phyloP scores from a whole-genome alignment of 2,888 invertebrate species.

The Ephialtes manifestator region DNA sequence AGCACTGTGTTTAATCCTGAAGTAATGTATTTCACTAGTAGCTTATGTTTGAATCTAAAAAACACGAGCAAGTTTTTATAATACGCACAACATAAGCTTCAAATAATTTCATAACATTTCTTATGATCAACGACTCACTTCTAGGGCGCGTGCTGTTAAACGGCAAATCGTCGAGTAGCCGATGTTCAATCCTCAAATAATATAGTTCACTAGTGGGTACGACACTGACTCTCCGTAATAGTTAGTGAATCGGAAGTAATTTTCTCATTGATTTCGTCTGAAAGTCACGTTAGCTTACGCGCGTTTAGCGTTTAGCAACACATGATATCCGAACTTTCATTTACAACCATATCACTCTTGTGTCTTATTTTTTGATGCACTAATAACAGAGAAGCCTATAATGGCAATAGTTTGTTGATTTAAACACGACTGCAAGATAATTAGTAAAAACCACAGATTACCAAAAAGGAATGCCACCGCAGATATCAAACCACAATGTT shows the following conservation, averaged over 20 bases:
- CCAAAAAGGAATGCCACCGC: background rate
- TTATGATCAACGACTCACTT: constrained; percentile 72
- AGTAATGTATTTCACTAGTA: too few relatives aligned
- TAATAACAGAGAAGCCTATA: background rate
- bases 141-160: constrained; percentile 77
- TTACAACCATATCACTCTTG: background rate
- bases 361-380: background rate
- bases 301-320: constrained; percentile 71
- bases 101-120: too few relatives aligned
- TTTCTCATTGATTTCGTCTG: background rate
- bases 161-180: constrained; percentile 73
- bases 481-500: background rate
- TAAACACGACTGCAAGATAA: background rate
- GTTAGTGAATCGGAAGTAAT: background rate
- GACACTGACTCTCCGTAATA: background rate
- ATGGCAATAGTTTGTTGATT: background rate
- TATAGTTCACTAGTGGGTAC: constrained; percentile 35
- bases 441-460: background rate
- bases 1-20: too few relatives aligned
- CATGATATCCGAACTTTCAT: constrained; percentile 68
- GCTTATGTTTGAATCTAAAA: too few relatives aligned
- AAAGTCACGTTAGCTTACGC: constrained; percentile 68
- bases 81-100: too few relatives aligned
- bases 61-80: too few relatives aligned
- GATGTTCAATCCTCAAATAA: constrained; percentile 24